A percentile compares a stretch with the other conserved stretches of the same genome.
Evolutionary conservation across 2,888 invertebrate genomes (phyloP).

Genomic region (Caenorhabditis sp.): DNA sequence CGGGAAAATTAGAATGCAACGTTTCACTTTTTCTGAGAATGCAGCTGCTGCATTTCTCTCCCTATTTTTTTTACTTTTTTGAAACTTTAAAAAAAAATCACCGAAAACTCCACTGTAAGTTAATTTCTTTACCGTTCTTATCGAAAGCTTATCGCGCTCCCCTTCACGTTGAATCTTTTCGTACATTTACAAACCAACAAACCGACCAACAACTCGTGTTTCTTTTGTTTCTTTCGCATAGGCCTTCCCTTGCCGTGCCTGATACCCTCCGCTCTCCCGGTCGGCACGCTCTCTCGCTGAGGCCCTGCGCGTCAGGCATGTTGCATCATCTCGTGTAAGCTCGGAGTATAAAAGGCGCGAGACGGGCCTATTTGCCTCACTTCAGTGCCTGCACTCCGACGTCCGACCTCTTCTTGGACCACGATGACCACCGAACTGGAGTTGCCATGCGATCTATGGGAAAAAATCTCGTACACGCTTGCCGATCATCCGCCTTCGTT

Average conservation of each 20-base stretch:
- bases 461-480: slow-evolving; percentile 33
- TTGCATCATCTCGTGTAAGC: slow-evolving; percentile 57
- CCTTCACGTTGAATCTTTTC: slow-evolving; percentile 5
- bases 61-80: too few species aligned
- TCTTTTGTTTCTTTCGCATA: slow-evolving; percentile 29
- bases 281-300: slow-evolving; percentile 36
- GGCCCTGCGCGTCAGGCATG: slow-evolving; percentile 47
- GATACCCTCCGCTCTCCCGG: slow-evolving; percentile 22
- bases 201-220: background rate
- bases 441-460: slow-evolving; percentile 42
- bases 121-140: slow-evolving; percentile 1
- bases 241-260: slow-evolving; percentile 44
- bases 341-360: slow-evolving; percentile 33
- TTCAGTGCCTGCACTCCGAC: slow-evolving; percentile 22
- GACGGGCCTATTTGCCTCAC: slow-evolving; percentile 35
- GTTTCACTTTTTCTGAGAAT: too few species aligned
- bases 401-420: background rate
- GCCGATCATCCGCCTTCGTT: slow-evolving; percentile 40
- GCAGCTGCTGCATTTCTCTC: too few species aligned
- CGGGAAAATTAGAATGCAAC: too few species aligned
- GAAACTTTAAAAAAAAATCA: background rate
- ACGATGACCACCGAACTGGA: background rate
- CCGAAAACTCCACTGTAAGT: background rate
- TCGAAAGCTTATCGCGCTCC: background rate
- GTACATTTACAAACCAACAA: slow-evolving; percentile 22